Conservation (phyloP, 2,113 vertebrate genomes). For the Nicator chloris region DNA sequence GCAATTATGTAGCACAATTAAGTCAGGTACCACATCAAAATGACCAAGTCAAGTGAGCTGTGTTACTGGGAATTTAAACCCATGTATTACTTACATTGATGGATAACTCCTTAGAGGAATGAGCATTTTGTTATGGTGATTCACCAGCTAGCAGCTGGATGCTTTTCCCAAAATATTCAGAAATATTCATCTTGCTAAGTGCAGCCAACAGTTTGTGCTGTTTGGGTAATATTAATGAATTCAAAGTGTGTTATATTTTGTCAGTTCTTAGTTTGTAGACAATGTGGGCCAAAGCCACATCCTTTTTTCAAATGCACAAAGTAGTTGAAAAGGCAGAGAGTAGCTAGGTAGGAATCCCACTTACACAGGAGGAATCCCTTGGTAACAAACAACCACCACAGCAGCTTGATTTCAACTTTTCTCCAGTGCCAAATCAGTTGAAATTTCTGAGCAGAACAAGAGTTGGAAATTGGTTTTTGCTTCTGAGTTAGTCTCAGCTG, state of each 20-base stretch:
- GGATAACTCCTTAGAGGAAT: not conserved
- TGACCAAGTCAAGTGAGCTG: not conserved
- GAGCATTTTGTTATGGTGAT: slow-evolving; percentile 6
- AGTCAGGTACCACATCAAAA: not conserved
- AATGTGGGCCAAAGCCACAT: not conserved
- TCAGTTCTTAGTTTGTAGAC: not conserved
- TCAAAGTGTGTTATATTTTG: not conserved
- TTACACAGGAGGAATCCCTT: not conserved
- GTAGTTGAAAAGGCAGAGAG: not conserved
- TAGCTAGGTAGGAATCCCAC: not conserved
- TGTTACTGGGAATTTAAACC: not conserved
- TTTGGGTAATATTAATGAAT: not conserved
- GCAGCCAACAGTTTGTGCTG: not conserved
- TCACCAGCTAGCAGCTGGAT: slow-evolving; percentile 33
- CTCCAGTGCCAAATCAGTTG: not conserved
- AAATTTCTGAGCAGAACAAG: not conserved
- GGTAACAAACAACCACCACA: not conserved
- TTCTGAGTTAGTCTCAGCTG: not conserved
- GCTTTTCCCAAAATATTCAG: slow-evolving; percentile 8
- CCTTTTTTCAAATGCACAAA: not conserved
- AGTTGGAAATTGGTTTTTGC: not conserved
- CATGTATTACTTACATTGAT: not conserved
- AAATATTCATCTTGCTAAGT: not conserved
- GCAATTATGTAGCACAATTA: not conserved
- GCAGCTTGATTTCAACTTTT: not conserved